Base-by-base conservation (phyloP, 2,888 invertebrate genomes). In the Chrysomela aeneicollis region DNA sequence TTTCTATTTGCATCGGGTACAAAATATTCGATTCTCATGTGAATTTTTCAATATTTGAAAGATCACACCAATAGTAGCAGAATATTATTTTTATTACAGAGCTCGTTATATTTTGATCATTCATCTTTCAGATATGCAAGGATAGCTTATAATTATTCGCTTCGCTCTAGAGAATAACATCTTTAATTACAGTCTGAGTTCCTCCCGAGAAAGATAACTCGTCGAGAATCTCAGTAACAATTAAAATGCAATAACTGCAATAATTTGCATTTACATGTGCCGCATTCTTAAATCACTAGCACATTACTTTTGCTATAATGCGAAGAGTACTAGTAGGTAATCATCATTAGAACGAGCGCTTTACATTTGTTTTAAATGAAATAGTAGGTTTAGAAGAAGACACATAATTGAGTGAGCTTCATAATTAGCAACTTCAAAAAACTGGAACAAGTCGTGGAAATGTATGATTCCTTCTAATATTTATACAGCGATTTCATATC, bases 231-330 rank as follows among this genome's bases (percentile, higher is more conserved):
- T 15, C 53, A 47, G 47, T 60, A 22, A 63, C 52, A 66, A 66
- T 66, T 63, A 66, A 66, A 63, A 66, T 42, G 59, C 60, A 55
- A 62, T 67, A 60, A 64, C 53, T 32, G 59, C 47, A 60, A 61
- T 55, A 62, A 67, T 64, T 67, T 67, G 61, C 64, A 67, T 59
- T 42, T 61, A 49, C 61, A 55, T 54, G 55, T 61, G 55, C 55
- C 42, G 18, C 50, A 50, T 61, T 60, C 32, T 42, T 2, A 51
- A 50, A 64, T 37, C 18, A 49, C 55, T 64, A 35, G 50, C 60
- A 61, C 62, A 64, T 52, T 61, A 58, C 54, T 61, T 54, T 47
- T 10, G 58, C 63, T 57, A 42, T 53, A 63, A 17, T 49, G 19
- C 54, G 30, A 54, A 61, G 58, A 61, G 55, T 49, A 49, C 30